phyloP scores from a whole-genome alignment of 2,888 invertebrate genomes.

The Tenodera sinensis region DNA sequence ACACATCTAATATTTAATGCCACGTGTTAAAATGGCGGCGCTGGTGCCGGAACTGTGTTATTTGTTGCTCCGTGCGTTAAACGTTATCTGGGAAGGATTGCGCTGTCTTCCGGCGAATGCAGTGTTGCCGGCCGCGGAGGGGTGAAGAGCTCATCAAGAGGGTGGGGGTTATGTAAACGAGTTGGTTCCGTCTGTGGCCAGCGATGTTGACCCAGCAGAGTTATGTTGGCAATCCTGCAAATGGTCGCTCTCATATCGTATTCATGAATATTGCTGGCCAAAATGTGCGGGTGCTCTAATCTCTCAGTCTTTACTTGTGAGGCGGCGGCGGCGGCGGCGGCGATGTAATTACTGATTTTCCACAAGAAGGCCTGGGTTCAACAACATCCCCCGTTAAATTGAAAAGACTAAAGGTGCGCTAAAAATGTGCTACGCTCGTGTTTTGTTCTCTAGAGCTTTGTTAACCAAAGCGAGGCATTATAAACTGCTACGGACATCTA shows the following conservation, averaged over 20 bases:
- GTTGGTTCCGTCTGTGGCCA: background rate
- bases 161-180: conserved; percentile 15
- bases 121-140: background rate
- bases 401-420: background rate
- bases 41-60: too few relatives aligned
- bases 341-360: background rate
- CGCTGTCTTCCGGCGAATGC: background rate
- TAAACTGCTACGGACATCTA: too few relatives aligned
- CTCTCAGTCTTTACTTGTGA: background rate
- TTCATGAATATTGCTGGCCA: background rate
- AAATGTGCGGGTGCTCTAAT: background rate
- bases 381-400: too few relatives aligned
- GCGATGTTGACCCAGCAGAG: background rate
- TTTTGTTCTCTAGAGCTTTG: background rate
- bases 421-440: background rate
- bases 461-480: too few relatives aligned
- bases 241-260: background rate
- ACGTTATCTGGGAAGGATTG: background rate
- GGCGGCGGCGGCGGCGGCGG: too few relatives aligned
- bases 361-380: background rate
- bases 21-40: too few relatives aligned
- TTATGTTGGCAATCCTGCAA: background rate
- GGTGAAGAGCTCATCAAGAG: background rate
- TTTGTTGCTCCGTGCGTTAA: background rate
- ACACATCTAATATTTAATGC: too few relatives aligned